Evolutionary conservation across 1,140 invertebrate genomes (phyloP), one percentile per base, ranked within the genome.

Genomic region (Ctenoplectra terminalis): DNA sequence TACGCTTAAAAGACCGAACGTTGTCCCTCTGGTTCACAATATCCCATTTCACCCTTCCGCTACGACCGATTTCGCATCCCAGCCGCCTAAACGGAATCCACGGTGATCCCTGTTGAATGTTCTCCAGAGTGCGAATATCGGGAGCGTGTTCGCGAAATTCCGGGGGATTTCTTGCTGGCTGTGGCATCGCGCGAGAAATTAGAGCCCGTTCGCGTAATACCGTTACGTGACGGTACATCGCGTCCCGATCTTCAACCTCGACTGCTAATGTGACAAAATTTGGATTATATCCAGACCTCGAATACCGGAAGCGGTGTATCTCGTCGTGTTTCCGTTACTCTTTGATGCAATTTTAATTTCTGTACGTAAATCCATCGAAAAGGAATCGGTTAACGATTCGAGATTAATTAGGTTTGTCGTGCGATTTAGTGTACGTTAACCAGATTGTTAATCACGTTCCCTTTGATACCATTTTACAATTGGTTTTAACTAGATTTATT

Each of bases 181-280:
- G 50, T 29, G 26, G 69, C 48, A 29, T 70, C 80, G 63, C 43
- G 52, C 43, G 74, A 64, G 67, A 79, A 72, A 84, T 84, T 81
- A 81, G 26, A 81, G 52, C 58, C 64, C 40, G 17, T 26, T 84
- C 54, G 46, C 72, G 46, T 81, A 76, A 86, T 81, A 54, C 77
- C 56, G 69, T 83, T 83, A 64, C 75, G 54, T 58, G 61, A 85
- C 70, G 64, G 37, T 84, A 81, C 64, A 75, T 81, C 37, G 52
- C 70, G 52, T 74, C n/a, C 48, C 56, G 31, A 77, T 84, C 54
- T 84, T n/a, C 54, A 43, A 23, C 37, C 72, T 37, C 23, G 29
- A 26, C 23, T 56, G 40, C 82, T 86, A 81, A 81, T 61, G 66
- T 40, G 52, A 20, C 43, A 82, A 76, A 73, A 81, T 86, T 85